Evolutionary conservation across 2,888 invertebrate species (phyloP), one percentile per base, ranked within the genome.

Genomic region (Meteorus colon): DNA sequence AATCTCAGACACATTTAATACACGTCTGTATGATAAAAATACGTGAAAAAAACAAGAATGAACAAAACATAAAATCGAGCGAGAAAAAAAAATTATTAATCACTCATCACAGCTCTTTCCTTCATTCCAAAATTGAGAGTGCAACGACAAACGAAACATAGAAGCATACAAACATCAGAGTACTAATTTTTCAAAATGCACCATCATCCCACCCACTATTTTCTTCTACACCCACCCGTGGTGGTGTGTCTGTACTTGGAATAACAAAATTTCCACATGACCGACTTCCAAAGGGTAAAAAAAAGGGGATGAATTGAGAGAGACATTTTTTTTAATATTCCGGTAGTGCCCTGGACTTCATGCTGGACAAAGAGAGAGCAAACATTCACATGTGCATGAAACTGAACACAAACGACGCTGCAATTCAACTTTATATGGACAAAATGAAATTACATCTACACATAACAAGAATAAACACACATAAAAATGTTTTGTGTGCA

Each of bases 301-400:
- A 29, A 48, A n/a, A 69, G 19, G n/a, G n/a, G 16, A 16, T 8
- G 45, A 63, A 76, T 66, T 37, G 27, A 51, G 41, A 66, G 34
- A 55, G 31, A 29, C 60, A 66, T 72, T 78, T 81, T 85, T 86
- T 88, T 87, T 88, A 88, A 89, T 88, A 86, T 86, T 65, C 76
- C 83, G 79, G 83, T 88, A 88, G 86, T 88, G 87, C 86, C 80
- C 19, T 65, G 63, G 48, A 66, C 37, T 37, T 41, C 37, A 66
- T 41, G 27, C 68, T 27, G 48, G 31, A 69, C 48, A 69, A 69
- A 69, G 31, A 55, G 55, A n/a, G 14, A 31, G 55, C 14, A 19
- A 45, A 27, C 27, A 27, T 24, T 41, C 4, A 27, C 8, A 14
- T 48, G 4, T 8, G 5, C n/a, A 4, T 19, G 5, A 4, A 34